Conservation (phyloP, 1,140 invertebrate genomes). For the Leptinotarsa defecta region DNA sequence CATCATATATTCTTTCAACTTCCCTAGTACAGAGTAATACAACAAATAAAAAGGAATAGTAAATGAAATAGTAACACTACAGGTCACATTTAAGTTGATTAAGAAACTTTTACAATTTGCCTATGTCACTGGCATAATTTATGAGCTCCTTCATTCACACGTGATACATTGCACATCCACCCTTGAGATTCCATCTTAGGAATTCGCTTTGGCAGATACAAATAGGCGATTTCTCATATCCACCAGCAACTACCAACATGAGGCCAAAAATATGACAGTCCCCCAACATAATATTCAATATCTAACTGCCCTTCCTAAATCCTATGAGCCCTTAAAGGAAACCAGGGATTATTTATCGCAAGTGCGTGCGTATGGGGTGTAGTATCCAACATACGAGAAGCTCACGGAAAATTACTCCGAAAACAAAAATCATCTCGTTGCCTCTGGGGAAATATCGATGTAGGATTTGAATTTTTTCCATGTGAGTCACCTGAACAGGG, state of each 20-base stretch:
- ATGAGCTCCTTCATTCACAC: background rate
- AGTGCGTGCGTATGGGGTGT: constrained; percentile 20
- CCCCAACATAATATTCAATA: constrained; percentile 32
- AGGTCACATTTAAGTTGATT: no score
- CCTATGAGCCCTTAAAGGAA: constrained; percentile 27
- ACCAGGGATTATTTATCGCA: constrained; percentile 30
- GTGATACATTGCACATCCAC: background rate
- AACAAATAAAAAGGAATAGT: no score
- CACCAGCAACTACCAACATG: background rate
- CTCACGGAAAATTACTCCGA: constrained; percentile 12
- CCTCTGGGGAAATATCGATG: constrained; percentile 8
- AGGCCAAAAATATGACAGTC: constrained; percentile 29
- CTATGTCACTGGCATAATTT: background rate
- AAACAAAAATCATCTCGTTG: background rate
- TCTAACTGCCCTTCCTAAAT: constrained; percentile 28
- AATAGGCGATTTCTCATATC: background rate
- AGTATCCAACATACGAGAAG: constrained; percentile 12
- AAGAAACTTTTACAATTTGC: background rate
- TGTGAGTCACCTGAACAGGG: no score
- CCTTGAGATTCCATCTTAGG: background rate
- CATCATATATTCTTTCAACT: no score
- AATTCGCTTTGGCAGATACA: background rate
- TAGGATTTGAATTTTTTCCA: constrained; percentile 6
- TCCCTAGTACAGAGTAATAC: no score
- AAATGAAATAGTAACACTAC: no score